A percentile compares a stretch with the other conserved stretches of the same genome.
Evolutionary conservation across 2,797 vertebrate genomes (phyloP).

Genomic region (Strix occidentalis): DNA sequence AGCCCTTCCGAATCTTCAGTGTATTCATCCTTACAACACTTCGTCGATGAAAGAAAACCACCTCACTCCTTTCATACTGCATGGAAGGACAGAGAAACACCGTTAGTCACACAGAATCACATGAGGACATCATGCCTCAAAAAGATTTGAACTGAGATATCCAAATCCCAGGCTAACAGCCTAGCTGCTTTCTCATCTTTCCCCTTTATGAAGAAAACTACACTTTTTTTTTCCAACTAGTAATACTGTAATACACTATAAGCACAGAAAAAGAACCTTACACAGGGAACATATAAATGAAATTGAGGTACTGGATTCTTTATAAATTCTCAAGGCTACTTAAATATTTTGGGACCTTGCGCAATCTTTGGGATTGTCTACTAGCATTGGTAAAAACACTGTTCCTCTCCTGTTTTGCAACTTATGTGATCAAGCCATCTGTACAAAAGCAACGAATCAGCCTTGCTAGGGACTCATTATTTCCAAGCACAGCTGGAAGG

Average conservation of each 20-base stretch:
- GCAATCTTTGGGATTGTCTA: background rate
- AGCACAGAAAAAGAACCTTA: background rate
- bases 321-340: background rate
- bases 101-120: background rate
- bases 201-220: background rate
- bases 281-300: rapidly evolving
- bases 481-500: background rate
- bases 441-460: background rate
- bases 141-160: background rate
- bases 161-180: background rate
- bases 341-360: background rate
- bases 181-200: background rate
- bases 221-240: background rate
- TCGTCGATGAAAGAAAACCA: rapidly evolving
- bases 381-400: background rate
- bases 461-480: background rate
- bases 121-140: background rate
- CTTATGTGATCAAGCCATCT: background rate
- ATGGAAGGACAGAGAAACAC: background rate
- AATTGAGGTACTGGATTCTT: background rate
- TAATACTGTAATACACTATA: background rate
- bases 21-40: background rate
- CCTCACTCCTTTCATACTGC: background rate
- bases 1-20: background rate
- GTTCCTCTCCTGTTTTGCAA: background rate